Conservation (phyloP, 37 sponge, comb jelly and placozoan genomes). For the Cliona cf. orientalis region DNA sequence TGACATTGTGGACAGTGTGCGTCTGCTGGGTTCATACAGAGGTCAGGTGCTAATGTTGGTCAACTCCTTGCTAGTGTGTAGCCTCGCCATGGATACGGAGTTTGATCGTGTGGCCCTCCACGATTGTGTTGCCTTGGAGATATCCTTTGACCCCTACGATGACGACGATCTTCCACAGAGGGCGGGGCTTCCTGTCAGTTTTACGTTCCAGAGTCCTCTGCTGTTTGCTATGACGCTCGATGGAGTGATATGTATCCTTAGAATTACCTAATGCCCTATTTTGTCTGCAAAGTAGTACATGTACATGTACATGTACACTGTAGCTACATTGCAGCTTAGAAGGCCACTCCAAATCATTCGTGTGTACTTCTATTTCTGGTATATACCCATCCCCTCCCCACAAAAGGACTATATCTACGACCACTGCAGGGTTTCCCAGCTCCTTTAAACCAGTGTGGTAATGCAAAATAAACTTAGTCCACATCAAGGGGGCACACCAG, state of each 20-base stretch:
- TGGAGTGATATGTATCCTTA: constrained; percentile 61
- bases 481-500: too few relatives aligned
- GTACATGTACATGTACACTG: constrained; percentile 1
- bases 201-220: constrained; percentile 26
- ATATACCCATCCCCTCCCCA: too few relatives aligned
- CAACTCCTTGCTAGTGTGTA: constrained; percentile 23
- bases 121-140: not conserved
- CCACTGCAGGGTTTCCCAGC: too few relatives aligned
- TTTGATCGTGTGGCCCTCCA: constrained; percentile 26
- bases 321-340: too few relatives aligned
- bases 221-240: constrained; percentile 34
- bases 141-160: constrained; percentile 7
- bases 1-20: constrained; percentile 16
- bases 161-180: constrained; percentile 19
- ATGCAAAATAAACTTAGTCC: too few relatives aligned
- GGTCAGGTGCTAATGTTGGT: constrained; percentile 28
- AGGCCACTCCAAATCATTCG: too few relatives aligned
- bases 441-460: too few relatives aligned
- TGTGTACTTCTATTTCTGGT: too few relatives aligned
- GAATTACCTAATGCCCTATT: not conserved
- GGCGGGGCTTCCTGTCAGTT: constrained; percentile 1
- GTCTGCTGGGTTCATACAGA: constrained; percentile 22
- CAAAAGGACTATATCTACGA: too few relatives aligned
- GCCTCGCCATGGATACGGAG: constrained; percentile 31
- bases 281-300: constrained; percentile 17